Evolutionary conservation across 92 coral and sea anemone genomes (phyloP).

Genomic region (Parazoanthus swiftii): DNA sequence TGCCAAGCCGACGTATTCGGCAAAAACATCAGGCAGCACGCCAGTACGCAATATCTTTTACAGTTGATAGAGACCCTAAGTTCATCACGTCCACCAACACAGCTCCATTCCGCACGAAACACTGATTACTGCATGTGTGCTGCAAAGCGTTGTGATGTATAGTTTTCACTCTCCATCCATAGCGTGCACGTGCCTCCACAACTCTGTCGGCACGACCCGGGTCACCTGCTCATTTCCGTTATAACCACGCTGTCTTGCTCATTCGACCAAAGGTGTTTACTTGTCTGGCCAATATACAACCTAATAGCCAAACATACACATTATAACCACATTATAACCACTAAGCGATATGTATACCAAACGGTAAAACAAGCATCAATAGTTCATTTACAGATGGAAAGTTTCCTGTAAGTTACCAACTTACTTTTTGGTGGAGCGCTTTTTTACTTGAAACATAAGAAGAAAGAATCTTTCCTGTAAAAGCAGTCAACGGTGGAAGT

Average conservation of each 20-base stretch:
- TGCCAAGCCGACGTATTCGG: neutral
- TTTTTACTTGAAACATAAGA: too few species aligned
- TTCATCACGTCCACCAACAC: neutral
- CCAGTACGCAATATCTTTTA: neutral
- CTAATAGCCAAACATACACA: neutral
- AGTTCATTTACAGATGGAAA: too few species aligned
- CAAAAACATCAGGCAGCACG: neutral
- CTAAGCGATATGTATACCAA: neutral
- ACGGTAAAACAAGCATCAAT: too few species aligned
- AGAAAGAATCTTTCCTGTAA: too few species aligned
- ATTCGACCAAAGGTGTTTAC: neutral
- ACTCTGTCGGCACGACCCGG: neutral
- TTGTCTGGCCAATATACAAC: neutral
- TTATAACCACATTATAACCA: neutral
- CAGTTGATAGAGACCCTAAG: neutral
- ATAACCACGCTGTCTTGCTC: neutral
- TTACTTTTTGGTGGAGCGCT: too few species aligned
- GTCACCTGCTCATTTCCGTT: neutral
- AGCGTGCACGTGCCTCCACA: neutral
- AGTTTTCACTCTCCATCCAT: too few species aligned
- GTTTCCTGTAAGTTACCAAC: too few species aligned
- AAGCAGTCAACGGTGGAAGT: too few species aligned
- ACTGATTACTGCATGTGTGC: neutral
- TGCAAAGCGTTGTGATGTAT: too few species aligned
- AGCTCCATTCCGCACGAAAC: neutral